These are phyloP conservation scores for Oceanodroma leucorhoa DNA, from an alignment of 2,797 vertebrate genomes.

Conservation along the genomic window DNA sequence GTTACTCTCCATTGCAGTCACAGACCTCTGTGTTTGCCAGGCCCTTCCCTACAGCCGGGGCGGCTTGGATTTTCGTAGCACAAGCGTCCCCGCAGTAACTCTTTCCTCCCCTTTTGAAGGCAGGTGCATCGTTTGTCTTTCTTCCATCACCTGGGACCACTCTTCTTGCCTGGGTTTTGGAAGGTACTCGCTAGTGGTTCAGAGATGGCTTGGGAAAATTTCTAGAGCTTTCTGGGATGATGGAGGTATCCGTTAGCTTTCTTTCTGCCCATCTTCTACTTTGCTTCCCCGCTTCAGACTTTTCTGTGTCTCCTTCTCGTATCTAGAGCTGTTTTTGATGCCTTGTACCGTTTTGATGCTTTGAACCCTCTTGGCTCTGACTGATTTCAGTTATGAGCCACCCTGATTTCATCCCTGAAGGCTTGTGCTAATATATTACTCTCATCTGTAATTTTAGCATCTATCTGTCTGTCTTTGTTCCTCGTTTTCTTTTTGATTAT, in stretches of 20 bases:
- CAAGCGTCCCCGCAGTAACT: background rate
- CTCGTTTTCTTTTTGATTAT: background rate
- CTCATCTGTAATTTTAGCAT: background rate
- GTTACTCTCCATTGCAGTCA: background rate
- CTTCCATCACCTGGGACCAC: background rate
- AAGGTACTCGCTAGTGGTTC: background rate
- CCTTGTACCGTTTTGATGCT: background rate
- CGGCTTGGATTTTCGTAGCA: rapidly evolving
- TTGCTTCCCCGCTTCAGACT: background rate
- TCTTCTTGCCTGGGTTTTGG: background rate
- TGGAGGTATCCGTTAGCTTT: background rate
- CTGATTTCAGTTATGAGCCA: background rate
- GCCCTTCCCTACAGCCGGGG: rapidly evolving
- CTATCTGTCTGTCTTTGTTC: background rate
- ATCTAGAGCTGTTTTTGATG: background rate
- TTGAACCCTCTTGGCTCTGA: background rate
- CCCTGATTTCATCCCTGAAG: background rate
- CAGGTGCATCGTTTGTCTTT: background rate
- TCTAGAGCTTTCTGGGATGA: background rate
- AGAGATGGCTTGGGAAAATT: background rate
- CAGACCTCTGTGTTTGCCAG: background rate
- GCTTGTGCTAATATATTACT: background rate
- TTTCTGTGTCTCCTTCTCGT: background rate
- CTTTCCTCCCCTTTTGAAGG: background rate
- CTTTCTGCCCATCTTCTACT: background rate